phyloP scores from a whole-genome alignment of 2,797 vertebrate genomes.

The Danio choprae region DNA sequence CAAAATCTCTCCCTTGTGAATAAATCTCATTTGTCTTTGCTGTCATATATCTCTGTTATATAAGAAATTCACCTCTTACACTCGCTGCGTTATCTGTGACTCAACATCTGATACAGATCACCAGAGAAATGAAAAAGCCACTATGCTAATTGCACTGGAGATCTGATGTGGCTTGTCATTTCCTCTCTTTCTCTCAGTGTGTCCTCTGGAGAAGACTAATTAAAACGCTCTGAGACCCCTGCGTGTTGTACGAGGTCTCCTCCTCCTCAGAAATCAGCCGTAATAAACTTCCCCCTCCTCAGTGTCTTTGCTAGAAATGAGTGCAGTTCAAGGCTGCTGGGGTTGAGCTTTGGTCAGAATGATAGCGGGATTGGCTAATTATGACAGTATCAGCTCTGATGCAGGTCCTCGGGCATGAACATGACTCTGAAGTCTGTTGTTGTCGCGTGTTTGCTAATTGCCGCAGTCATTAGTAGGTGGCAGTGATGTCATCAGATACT shows the following conservation, averaged over 20 bases:
- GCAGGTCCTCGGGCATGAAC: constrained; percentile 3
- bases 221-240: constrained; percentile 49
- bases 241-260: constrained; percentile 37
- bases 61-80: constrained; percentile 51
- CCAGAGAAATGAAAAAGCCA: constrained; percentile 48
- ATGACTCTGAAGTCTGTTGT: constrained; percentile 25
- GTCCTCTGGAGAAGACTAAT: constrained; percentile 58
- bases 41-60: constrained; percentile 44
- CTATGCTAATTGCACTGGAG: constrained; percentile 48
- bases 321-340: constrained; percentile 42
- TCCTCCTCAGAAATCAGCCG: constrained; percentile 46
- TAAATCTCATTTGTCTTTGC: constrained; percentile 44
- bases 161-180: constrained; percentile 60
- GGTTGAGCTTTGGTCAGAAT: constrained; percentile 47
- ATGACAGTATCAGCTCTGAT: constrained; percentile 33
- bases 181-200: constrained; percentile 35
- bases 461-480: constrained; percentile 17
- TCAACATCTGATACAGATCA: constrained; percentile 53
- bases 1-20: constrained; percentile 8
- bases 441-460: constrained; percentile 39
- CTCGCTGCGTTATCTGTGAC: constrained; percentile 53
- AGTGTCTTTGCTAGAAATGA: constrained; percentile 46
- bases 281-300: constrained; percentile 48
- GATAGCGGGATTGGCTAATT: constrained; percentile 42
- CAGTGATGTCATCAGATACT: constrained; percentile 26